phyloP scores from a whole-genome alignment of 2,888 invertebrate species.

The Scaptomyza caliginosa region DNA sequence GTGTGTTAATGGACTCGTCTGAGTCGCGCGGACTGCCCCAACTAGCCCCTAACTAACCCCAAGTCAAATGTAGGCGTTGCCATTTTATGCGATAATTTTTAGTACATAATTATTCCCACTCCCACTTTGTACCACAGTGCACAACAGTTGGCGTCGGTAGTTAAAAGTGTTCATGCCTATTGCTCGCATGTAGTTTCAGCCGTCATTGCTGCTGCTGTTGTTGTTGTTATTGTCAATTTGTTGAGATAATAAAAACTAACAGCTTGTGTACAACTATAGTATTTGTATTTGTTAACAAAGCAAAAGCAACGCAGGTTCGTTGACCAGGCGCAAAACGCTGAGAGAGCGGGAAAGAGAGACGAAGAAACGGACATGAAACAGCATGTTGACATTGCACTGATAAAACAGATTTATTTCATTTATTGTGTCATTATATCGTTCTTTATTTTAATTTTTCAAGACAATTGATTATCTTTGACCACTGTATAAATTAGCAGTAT shows the following conservation, averaged over 20 bases:
- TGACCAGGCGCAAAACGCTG: constrained; percentile 49
- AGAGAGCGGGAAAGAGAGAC: neutral
- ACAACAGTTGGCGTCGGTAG: constrained; percentile 23
- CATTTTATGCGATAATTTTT: constrained; percentile 27
- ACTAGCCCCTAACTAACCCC: constrained; percentile 12
- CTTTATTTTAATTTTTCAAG: too few relatives aligned
- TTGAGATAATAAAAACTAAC: constrained; percentile 64
- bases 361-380: constrained; percentile 1
- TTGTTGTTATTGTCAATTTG: constrained; percentile 50
- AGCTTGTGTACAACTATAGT: constrained; percentile 38
- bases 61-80: constrained; percentile 20
- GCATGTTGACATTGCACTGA: neutral
- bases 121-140: constrained; percentile 2
- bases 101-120: constrained; percentile 15
- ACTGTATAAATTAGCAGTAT: neutral
- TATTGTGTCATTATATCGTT: too few relatives aligned
- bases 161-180: constrained; percentile 40
- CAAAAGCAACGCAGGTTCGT: constrained; percentile 53
- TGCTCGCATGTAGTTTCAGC: constrained; percentile 27
- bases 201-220: constrained; percentile 19
- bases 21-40: constrained; percentile 35
- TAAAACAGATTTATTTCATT: neutral
- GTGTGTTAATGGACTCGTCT: constrained; percentile 33
- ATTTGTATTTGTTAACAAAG: constrained; percentile 52
- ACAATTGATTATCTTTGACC: neutral